Evolutionary conservation across 2,797 vertebrate species (phyloP).

Genomic region (Hippoglossus hippoglossus): DNA sequence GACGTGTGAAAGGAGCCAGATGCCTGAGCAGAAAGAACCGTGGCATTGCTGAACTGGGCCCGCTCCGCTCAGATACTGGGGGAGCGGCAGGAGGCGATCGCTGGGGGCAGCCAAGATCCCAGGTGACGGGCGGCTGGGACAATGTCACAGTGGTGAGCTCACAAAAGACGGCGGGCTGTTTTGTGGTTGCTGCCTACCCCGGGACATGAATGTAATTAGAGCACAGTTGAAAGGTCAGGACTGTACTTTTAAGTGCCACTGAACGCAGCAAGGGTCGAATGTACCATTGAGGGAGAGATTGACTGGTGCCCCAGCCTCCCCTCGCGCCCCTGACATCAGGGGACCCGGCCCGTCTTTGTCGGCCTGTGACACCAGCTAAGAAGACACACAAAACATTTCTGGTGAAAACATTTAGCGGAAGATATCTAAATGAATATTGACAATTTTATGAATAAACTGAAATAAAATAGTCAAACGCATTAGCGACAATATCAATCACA

Average conservation of each 20-base stretch:
- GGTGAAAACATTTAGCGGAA: conserved; percentile 41
- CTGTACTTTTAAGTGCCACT: conserved; percentile 77
- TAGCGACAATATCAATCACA: not conserved
- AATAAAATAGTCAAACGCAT: not conserved
- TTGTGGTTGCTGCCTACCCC: conserved; percentile 78
- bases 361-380: conserved; percentile 54
- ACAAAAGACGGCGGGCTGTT: conserved; percentile 81
- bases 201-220: conserved; percentile 87
- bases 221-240: conserved; percentile 83
- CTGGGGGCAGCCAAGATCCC: conserved; percentile 79
- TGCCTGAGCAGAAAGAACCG: conserved; percentile 74
- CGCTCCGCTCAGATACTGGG: conserved; percentile 65
- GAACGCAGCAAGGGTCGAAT: conserved; percentile 77
- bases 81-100: conserved; percentile 68
- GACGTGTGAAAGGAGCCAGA: conserved; percentile 81
- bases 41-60: conserved; percentile 70
- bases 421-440: conserved; percentile 40
- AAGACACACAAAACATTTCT: conserved; percentile 61
- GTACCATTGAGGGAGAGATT: conserved; percentile 75
- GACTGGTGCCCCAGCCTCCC: conserved; percentile 67
- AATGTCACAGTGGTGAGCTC: conserved; percentile 81
- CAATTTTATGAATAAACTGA: not conserved
- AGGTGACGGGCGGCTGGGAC: conserved; percentile 82
- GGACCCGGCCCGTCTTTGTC: conserved; percentile 64
- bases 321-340: conserved; percentile 54